Conservation (phyloP, 2,888 invertebrate species). For the Xestia c-nigrum region DNA sequence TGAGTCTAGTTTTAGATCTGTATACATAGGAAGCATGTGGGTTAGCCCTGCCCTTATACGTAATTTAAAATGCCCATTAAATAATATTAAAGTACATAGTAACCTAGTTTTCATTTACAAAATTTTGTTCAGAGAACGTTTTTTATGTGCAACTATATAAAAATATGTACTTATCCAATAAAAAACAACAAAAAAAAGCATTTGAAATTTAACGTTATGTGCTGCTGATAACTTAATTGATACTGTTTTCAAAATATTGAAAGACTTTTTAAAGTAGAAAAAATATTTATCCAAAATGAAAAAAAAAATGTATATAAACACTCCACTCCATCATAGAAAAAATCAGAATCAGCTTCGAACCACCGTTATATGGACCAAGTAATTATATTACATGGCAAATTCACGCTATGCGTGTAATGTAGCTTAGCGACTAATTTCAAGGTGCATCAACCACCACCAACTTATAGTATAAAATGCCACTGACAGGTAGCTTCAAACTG, state of each 20-base stretch:
- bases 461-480: slow-evolving; percentile 41
- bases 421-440: slow-evolving; percentile 50
- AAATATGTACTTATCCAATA: background rate
- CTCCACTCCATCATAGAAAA: slow-evolving; percentile 29
- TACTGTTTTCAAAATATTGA: background rate
- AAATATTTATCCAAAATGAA: slow-evolving; percentile 1
- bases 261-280: slow-evolving; percentile 1
- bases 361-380: slow-evolving; percentile 22
- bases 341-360: slow-evolving; percentile 12
- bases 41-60: background rate
- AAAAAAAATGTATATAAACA: slow-evolving; percentile 20
- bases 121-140: slow-evolving; percentile 5
- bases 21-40: background rate
- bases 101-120: background rate
- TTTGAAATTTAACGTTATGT: background rate
- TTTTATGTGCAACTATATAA: slow-evolving; percentile 2
- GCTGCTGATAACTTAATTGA: background rate
- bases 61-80: background rate
- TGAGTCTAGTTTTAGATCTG: too few species aligned
- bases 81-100: slow-evolving; percentile 2
- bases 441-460: slow-evolving; percentile 57
- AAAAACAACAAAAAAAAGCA: background rate
- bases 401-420: slow-evolving; percentile 44
- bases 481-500: slow-evolving; percentile 74
- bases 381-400: slow-evolving; percentile 53